Percentiles rank a stretch among this genome's conserved stretches.
Evolutionary conservation across 2,888 invertebrate species (phyloP).

Genomic region (Vesta saturnalis): DNA sequence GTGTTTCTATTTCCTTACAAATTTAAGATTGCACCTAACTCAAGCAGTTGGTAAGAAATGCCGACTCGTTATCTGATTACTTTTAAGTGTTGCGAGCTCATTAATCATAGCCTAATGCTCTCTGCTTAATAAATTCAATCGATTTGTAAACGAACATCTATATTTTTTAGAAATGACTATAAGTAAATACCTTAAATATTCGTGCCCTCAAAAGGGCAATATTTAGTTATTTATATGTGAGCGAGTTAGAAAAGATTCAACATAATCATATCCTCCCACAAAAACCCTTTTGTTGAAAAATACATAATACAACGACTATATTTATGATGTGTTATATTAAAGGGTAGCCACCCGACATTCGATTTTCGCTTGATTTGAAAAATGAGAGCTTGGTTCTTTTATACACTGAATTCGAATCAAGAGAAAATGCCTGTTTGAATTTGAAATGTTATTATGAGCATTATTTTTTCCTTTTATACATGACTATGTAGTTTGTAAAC

Average conservation of each 20-base stretch:
- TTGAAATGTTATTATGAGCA: conserved; percentile 20
- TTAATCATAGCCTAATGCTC: background rate
- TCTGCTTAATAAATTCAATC: no score
- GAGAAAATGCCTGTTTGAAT: conserved; percentile 28
- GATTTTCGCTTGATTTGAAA: conserved; percentile 37
- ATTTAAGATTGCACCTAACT: background rate
- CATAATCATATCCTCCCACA: conserved; percentile 22
- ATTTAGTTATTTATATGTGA: conserved; percentile 17
- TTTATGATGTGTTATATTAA: conserved; percentile 32
- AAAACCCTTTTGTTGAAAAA: conserved; percentile 23
- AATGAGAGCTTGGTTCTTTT: conserved; percentile 31
- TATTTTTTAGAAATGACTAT: background rate
- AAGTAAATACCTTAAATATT: background rate
- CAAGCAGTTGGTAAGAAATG: background rate
- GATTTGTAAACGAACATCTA: no score
- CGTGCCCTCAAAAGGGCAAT: conserved; percentile 14
- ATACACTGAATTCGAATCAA: conserved; percentile 19
- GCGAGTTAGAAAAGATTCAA: conserved; percentile 25
- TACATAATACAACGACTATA: conserved; percentile 28
- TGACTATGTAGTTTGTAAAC: no score
- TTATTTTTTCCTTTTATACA: background rate
- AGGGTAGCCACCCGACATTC: conserved; percentile 35
- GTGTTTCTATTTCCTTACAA: background rate
- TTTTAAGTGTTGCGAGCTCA: background rate
- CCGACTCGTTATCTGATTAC: background rate